A percentile compares a stretch with the other conserved stretches of the same genome.
Evolutionary conservation across 2,888 invertebrate species (phyloP).

Genomic region (Drosophila nigricruria): DNA sequence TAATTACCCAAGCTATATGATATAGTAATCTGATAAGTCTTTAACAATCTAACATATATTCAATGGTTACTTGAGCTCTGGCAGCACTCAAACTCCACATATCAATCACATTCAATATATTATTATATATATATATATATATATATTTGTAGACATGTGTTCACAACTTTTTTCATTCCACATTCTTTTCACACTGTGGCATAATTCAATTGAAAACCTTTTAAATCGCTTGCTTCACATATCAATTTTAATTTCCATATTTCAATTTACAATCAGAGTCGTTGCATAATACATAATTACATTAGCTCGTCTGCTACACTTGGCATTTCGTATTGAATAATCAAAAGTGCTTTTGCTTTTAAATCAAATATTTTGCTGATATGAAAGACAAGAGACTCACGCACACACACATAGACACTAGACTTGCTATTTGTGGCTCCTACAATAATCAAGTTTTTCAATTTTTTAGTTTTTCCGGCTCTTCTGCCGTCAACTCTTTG

Average conservation of each 20-base stretch:
- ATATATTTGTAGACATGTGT: not conserved
- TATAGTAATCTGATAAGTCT: not conserved
- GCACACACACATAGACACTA: not conserved
- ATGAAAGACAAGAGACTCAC: constrained; percentile 4
- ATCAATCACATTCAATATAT: not conserved
- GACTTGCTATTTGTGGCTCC: not conserved
- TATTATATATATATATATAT: constrained; percentile 1
- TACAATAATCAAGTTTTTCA: not conserved
- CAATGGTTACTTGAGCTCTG: not conserved
- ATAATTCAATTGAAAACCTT: constrained; percentile 33
- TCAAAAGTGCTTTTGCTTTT: constrained; percentile 27
- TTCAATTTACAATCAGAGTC: constrained; percentile 29
- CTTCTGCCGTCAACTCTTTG: not conserved
- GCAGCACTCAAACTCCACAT: not conserved
- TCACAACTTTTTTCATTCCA: constrained; percentile 4
- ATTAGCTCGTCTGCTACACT: constrained; percentile 24
- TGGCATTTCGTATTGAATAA: constrained; percentile 11
- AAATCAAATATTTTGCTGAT: constrained; percentile 24
- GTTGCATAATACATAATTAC: constrained; percentile 30
- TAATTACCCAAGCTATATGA: not conserved
- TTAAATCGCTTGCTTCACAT: constrained; percentile 36
- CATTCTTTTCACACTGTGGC: constrained; percentile 34
- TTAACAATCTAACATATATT: not conserved
- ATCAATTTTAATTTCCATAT: constrained; percentile 21
- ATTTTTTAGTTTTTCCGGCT: not conserved